Conservation (phyloP, 2,113 vertebrate species). For the Forbesichthys agassizii region DNA sequence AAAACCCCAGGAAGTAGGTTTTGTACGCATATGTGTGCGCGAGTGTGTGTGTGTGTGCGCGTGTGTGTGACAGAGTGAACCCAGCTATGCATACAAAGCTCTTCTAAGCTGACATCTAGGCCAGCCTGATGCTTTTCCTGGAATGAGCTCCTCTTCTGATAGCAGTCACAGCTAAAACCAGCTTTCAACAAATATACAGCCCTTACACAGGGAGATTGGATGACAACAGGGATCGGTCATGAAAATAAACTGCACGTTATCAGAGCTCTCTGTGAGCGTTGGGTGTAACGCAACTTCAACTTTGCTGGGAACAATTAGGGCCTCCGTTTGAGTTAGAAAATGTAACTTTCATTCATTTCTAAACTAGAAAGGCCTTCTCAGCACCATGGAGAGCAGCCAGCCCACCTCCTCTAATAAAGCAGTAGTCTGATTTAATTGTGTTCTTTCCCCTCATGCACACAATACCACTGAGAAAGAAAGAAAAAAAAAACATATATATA, state of each 20-base stretch:
- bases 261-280: neutral
- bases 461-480: too few species aligned
- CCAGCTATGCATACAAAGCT: constrained; percentile 68
- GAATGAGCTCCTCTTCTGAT: constrained; percentile 55
- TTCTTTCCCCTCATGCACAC: too few species aligned
- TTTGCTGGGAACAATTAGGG: neutral
- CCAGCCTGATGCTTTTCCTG: constrained; percentile 63
- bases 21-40: constrained; percentile 20
- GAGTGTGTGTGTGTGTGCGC: constrained; percentile 9
- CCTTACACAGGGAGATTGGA: constrained; percentile 32
- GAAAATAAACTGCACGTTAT: constrained; percentile 19
- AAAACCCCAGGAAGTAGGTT: constrained; percentile 60
- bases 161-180: constrained; percentile 49
- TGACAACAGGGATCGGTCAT: constrained; percentile 24
- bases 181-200: constrained; percentile 48
- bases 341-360: neutral
- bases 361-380: neutral
- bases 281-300: neutral
- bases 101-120: constrained; percentile 70
- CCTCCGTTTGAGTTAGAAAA: neutral
- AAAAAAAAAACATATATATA: too few species aligned
- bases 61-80: constrained; percentile 35
- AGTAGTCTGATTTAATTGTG: neutral
- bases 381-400: neutral
- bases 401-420: neutral